Base-by-base conservation (phyloP, 2,888 invertebrate genomes). In the Apamea crenata region DNA sequence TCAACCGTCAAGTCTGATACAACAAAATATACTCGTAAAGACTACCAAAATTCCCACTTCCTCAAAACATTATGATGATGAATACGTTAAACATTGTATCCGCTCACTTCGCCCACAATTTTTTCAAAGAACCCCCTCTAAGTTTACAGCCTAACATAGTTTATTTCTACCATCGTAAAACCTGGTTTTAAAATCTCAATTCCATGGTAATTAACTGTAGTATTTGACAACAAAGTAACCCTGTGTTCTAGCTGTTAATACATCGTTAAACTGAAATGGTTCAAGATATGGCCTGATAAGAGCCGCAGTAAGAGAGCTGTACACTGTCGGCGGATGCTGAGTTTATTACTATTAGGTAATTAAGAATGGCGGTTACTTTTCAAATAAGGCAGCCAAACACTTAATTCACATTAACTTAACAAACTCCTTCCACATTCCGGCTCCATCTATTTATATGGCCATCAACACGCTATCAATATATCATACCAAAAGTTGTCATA, bases 151-250 rank as follows among this genome's bases (percentile, higher is more conserved):
- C 78, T 74, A 74, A 79, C 83, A 82, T 88, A 90, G 89, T 89
- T 89, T 88, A 90, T 89, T 88, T 85, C 82, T 71, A 18, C 66
- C 74, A 77, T 88, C 89, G 88, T 91, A 88, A 92, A 92, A 81
- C 77, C 78, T 74, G 77, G 82, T 88, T 90, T 91, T 89, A 90
- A 91, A 92, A 88, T 86, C 86, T 87, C 83, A 83, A 87, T 89
- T 87, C 75, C 86, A 77, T 77, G 82, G 88, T 88, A 92, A 92
- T 92, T 90, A 92, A 92, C 87, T 80, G 80, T 80, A 85, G 82
- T 86, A 90, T 83, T 86, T 82, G 86, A 85, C 87, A 90, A 90
- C 90, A 90, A 90, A 87, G 90, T 90, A 90, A 77, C 83, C 63
- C 81, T 90, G 91, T 91, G 87, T 86, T 84, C 70, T 87, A 81